phyloP scores from a whole-genome alignment of 1,140 invertebrate species.

The Euwallacea fornicatus region DNA sequence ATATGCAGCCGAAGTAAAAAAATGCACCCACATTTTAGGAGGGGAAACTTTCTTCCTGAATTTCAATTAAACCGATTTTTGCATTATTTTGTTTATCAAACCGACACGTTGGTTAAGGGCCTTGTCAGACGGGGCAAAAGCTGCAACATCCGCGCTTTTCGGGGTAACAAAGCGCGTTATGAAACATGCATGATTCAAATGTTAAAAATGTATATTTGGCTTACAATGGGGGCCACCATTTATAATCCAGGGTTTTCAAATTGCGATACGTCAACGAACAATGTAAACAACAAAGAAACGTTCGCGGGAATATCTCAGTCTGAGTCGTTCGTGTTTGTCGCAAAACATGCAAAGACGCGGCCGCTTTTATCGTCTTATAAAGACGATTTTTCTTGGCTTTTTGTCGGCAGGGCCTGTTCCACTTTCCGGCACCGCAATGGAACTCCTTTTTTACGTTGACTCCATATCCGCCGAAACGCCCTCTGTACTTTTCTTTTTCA shows the following conservation, averaged over 20 bases:
- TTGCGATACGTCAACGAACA: constrained; percentile 48
- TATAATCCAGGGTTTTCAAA: constrained; percentile 48
- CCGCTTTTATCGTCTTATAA: constrained; percentile 53
- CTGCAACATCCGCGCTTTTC: constrained; percentile 26
- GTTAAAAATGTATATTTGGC: constrained; percentile 50
- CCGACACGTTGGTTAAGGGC: constrained; percentile 4
- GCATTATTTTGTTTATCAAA: not conserved
- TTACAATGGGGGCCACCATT: constrained; percentile 49
- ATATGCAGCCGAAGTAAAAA: constrained; percentile 54
- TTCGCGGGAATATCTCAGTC: constrained; percentile 52
- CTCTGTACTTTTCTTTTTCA: not conserved
- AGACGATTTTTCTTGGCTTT: constrained; percentile 53
- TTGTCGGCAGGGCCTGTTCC: constrained; percentile 49
- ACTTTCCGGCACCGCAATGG: constrained; percentile 38
- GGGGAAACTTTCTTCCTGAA: too few relatives aligned
- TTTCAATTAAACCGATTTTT: too few relatives aligned
- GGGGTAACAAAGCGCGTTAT: constrained; percentile 36
- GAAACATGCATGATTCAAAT: constrained; percentile 48
- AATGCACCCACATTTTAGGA: constrained; percentile 20
- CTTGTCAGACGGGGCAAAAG: constrained; percentile 3
- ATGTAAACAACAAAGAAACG: constrained; percentile 53
- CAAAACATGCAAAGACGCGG: constrained; percentile 52
- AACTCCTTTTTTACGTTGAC: constrained; percentile 27
- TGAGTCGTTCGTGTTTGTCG: constrained; percentile 51
- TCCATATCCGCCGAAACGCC: constrained; percentile 18